Evolutionary conservation across 2,797 vertebrate species (phyloP).

Genomic region (Helostoma temminkii): DNA sequence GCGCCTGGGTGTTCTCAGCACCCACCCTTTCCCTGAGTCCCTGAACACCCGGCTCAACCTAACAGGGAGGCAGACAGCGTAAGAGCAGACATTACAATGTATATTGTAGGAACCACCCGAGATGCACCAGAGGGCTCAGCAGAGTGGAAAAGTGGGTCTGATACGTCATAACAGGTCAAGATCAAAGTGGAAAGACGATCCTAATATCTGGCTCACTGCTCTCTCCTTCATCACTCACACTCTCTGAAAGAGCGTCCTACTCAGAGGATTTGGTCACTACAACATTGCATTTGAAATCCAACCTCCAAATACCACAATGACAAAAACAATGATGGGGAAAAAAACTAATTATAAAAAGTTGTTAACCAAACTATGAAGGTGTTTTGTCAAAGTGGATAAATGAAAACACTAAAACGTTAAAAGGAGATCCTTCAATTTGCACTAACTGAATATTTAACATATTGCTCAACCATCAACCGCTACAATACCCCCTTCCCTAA

Average conservation of each 20-base stretch:
- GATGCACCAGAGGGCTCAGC: conserved; percentile 66
- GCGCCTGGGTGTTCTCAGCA: conserved; percentile 84
- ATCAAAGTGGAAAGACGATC: conserved; percentile 71
- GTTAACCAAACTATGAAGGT: conserved; percentile 7
- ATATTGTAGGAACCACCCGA: too few relatives aligned
- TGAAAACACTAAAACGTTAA: neutral
- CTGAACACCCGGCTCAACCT: conserved; percentile 85
- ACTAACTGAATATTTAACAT: neutral
- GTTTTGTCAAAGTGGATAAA: neutral
- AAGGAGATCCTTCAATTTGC: neutral
- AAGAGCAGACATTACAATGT: conserved; percentile 27
- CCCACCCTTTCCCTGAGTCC: conserved; percentile 85
- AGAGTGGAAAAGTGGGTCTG: conserved; percentile 71
- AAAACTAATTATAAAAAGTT: conserved; percentile 22
- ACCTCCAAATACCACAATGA: conserved; percentile 16
- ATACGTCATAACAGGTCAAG: conserved; percentile 76
- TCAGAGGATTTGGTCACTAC: conserved; percentile 30
- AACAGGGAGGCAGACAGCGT: conserved; percentile 31
- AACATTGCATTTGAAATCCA: conserved; percentile 27
- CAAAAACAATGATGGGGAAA: conserved; percentile 18
- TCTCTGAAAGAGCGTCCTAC: conserved; percentile 21
- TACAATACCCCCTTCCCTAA: neutral
- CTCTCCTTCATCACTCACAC: conserved; percentile 32
- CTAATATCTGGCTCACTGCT: conserved; percentile 54
- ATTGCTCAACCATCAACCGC: neutral